Percentiles rank a stretch among this genome's conserved stretches.
Evolutionary conservation across 2,113 vertebrate species (phyloP).

Genomic region (Catharus minimus): DNA sequence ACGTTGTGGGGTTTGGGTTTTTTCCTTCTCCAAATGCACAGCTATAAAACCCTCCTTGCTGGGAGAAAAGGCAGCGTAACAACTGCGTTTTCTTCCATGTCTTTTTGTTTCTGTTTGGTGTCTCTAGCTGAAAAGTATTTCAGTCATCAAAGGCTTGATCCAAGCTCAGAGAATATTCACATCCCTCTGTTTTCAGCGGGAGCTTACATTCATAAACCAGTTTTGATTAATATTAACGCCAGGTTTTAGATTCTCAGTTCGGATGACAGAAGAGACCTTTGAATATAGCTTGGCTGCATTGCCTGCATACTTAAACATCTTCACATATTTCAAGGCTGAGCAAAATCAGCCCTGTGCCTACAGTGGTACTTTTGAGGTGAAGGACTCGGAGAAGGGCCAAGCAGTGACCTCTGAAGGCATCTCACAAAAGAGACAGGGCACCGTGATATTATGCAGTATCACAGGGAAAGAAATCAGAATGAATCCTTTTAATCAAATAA

Average conservation of each 20-base stretch:
- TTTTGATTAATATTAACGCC: slow-evolving; percentile 62
- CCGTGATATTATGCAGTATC: background rate
- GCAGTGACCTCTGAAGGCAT: slow-evolving; percentile 13
- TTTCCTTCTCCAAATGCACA: background rate
- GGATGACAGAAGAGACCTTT: slow-evolving; percentile 41
- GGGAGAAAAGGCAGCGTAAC: background rate
- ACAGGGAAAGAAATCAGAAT: slow-evolving; percentile 54
- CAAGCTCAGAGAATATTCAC: background rate
- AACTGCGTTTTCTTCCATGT: fast-evolving
- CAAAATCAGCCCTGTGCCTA: background rate
- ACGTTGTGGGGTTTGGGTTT: background rate
- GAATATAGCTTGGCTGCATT: slow-evolving; percentile 7
- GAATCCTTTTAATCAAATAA: slow-evolving; percentile 58
- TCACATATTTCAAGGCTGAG: background rate
- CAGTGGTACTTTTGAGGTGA: background rate
- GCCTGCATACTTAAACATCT: slow-evolving; percentile 50
- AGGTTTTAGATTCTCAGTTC: slow-evolving; percentile 44
- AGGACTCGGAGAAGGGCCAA: background rate
- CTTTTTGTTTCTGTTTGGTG: slow-evolving; percentile 12
- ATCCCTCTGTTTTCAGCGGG: background rate
- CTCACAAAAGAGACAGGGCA: background rate
- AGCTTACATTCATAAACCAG: background rate
- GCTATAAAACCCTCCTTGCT: slow-evolving; percentile 6
- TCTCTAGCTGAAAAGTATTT: background rate
- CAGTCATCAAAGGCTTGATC: background rate